These are phyloP conservation scores for Oophaga pumilio DNA, from an alignment of 2,113 vertebrate genomes.

Conservation along the genomic window DNA sequence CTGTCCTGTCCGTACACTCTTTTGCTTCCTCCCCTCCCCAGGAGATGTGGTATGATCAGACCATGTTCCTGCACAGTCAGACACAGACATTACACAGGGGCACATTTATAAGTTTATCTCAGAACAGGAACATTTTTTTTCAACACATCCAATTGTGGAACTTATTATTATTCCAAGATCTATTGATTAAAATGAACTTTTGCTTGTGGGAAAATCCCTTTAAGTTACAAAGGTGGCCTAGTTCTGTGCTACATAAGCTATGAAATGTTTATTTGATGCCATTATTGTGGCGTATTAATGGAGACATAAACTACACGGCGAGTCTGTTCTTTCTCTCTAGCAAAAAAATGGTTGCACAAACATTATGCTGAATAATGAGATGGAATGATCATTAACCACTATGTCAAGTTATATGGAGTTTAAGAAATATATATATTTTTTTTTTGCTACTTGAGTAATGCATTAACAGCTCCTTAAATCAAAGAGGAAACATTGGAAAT, in stretches of 20 bases:
- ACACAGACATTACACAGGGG: no score
- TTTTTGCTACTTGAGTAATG: conserved; percentile 2
- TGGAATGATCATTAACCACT: not conserved
- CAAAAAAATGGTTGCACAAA: not conserved
- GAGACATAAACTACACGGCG: not conserved
- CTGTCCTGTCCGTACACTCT: no score
- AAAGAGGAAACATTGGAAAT: not conserved
- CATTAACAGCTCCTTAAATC: conserved; percentile 26
- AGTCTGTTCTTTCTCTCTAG: not conserved
- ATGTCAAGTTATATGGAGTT: not conserved
- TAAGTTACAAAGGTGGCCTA: no score
- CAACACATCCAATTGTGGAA: no score
- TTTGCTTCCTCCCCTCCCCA: no score
- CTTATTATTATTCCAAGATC: no score
- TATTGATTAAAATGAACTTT: no score
- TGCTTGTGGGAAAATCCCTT: no score
- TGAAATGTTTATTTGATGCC: not conserved
- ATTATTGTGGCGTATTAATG: not conserved
- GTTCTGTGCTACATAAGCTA: not conserved
- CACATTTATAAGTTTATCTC: no score
- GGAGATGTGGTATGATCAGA: no score
- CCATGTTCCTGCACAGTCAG: no score
- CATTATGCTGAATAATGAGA: not conserved
- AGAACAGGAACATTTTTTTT: no score
- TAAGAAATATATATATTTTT: not conserved